phyloP scores from a whole-genome alignment of 2,113 vertebrate species.

The Smithornis capensis region DNA sequence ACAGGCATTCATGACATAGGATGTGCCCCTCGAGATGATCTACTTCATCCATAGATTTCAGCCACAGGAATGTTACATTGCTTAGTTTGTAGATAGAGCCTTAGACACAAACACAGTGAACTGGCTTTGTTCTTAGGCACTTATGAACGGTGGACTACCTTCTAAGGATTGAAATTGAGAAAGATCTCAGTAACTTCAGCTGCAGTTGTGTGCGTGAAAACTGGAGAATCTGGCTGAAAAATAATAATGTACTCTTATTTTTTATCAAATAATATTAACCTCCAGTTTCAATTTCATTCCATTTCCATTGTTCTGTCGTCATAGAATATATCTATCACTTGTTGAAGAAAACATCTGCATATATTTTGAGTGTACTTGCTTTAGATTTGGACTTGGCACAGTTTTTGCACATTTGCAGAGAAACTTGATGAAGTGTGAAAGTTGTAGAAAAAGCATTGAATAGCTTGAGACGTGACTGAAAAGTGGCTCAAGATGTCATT shows the following conservation, averaged over 20 bases:
- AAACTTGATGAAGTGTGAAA: not conserved
- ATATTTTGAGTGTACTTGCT: not conserved
- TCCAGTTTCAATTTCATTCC: not conserved
- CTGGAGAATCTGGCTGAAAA: not conserved
- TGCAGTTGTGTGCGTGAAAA: not conserved
- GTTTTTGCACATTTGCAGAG: not conserved
- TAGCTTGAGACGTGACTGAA: not conserved
- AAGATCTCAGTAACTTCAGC: not conserved
- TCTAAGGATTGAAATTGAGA: not conserved
- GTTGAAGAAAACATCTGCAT: not conserved
- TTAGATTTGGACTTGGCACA: not conserved
- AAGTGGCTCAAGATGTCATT: not conserved
- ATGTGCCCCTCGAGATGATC: not conserved
- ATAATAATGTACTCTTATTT: not conserved
- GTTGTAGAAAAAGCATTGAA: not conserved
- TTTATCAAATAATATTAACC: not conserved
- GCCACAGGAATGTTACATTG: not conserved
- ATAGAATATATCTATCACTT: not conserved
- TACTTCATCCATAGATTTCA: not conserved
- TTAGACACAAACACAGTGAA: not conserved
- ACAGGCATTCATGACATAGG: not conserved
- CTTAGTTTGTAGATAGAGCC: not conserved
- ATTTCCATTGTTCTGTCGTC: not conserved
- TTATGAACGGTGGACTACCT: not conserved
- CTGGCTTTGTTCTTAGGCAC: too few relatives aligned